phyloP scores from a whole-genome alignment of 1,140 invertebrate genomes.

The Pararge aegeria region DNA sequence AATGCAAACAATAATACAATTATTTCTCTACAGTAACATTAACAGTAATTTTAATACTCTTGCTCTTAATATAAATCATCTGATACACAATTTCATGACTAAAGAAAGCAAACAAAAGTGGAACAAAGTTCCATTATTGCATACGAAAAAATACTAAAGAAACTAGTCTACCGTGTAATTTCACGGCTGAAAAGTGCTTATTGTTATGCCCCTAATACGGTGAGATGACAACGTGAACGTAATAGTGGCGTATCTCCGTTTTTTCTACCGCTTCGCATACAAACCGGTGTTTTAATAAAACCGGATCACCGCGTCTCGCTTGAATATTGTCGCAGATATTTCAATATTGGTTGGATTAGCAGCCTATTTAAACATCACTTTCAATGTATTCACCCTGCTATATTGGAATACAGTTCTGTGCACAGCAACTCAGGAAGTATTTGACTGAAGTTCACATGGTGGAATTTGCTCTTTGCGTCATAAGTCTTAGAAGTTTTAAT shows the following conservation, averaged over 20 bases:
- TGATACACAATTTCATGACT: background rate
- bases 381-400: constrained; percentile 57
- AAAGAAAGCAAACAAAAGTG: background rate
- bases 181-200: constrained; percentile 17
- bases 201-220: constrained; percentile 29
- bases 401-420: constrained; percentile 72
- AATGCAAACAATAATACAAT: too few species aligned
- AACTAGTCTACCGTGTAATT: constrained; percentile 7
- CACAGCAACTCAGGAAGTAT: constrained; percentile 41
- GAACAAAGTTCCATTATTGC: background rate
- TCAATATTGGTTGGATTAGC: constrained; percentile 77
- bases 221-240: constrained; percentile 25
- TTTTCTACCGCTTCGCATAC: constrained; percentile 53
- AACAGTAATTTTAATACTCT: too few species aligned
- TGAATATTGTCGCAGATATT: constrained; percentile 74
- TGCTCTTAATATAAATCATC: too few species aligned
- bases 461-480: too few species aligned
- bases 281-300: constrained; percentile 75
- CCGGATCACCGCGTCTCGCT: constrained; percentile 63
- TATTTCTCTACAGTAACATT: too few species aligned
- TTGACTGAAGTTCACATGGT: too few species aligned
- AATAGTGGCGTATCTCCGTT: constrained; percentile 37
- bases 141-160: background rate
- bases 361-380: constrained; percentile 72
- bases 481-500: too few species aligned